phyloP scores from a whole-genome alignment of 1,140 invertebrate species.

The Lucilia sericata region DNA sequence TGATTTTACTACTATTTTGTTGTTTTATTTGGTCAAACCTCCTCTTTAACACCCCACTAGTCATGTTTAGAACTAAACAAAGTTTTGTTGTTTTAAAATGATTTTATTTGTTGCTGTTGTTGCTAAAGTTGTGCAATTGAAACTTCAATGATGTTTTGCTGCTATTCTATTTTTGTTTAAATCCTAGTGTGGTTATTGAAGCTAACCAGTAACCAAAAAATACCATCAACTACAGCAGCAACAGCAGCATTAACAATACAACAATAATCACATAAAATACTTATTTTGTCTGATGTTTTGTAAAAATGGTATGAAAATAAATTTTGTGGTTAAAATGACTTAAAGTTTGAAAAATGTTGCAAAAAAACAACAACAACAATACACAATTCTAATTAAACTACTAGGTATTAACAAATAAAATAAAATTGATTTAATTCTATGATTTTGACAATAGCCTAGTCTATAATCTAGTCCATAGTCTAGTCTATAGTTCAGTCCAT shows the following conservation, averaged over 20 bases:
- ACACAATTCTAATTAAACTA: constrained; percentile 11
- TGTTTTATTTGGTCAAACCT: no score
- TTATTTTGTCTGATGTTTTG: not conserved
- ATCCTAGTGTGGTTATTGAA: constrained; percentile 23
- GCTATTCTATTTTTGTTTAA: not conserved
- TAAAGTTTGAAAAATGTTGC: not conserved
- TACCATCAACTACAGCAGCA: not conserved
- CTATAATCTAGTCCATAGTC: no score
- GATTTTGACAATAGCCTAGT: no score
- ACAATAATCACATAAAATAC: constrained; percentile 27
- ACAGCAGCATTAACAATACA: not conserved
- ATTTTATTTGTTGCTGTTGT: no score
- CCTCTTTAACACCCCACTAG: no score
- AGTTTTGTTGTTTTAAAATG: no score
- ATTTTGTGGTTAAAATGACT: constrained; percentile 29
- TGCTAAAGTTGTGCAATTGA: not conserved
- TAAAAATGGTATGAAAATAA: constrained; percentile 11
- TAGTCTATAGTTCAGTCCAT: no score
- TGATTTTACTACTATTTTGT: not conserved
- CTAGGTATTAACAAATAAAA: not conserved
- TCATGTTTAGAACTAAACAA: no score
- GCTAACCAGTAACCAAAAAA: constrained; percentile 9
- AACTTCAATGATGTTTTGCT: not conserved
- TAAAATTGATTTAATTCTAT: no score
- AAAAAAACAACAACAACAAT: not conserved